Evolutionary conservation across 2,113 vertebrate genomes (phyloP).

Genomic region (Pantherophis guttatus): DNA sequence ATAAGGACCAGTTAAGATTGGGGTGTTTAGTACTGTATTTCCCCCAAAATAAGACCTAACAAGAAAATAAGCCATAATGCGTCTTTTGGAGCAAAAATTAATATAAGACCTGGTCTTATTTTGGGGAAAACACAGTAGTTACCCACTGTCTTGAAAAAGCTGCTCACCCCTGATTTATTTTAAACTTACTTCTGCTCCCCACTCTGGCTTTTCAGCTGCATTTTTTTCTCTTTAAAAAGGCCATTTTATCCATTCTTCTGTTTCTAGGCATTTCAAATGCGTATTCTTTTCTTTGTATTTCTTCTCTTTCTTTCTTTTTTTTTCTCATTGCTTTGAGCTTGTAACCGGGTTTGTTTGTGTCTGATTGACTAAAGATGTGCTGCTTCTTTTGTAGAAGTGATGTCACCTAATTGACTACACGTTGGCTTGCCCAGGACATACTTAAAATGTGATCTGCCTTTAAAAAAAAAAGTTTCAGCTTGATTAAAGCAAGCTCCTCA

Average conservation of each 20-base stretch:
- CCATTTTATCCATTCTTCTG: conserved; percentile 29
- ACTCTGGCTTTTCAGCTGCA: conserved; percentile 56
- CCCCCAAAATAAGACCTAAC: too few species aligned
- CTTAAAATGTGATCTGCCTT: conserved; percentile 63
- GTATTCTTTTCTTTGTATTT: conserved; percentile 34
- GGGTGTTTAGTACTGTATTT: too few species aligned
- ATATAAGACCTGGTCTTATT: too few species aligned
- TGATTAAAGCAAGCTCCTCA: conserved; percentile 76
- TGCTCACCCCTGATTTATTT: neutral
- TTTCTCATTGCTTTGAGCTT: conserved; percentile 58
- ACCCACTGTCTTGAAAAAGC: neutral
- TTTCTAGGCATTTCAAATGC: conserved; percentile 62
- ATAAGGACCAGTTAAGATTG: too few species aligned
- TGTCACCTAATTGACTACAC: conserved; percentile 75
- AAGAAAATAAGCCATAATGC: too few species aligned
- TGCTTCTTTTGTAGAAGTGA: conserved; percentile 65
- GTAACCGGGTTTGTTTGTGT: conserved; percentile 76
- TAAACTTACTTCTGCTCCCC: conserved; percentile 22
- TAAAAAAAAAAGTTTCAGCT: conserved; percentile 41
- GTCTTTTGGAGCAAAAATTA: too few species aligned
- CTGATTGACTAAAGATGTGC: conserved; percentile 77
- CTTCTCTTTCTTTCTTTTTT: conserved; percentile 31
- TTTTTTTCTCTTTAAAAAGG: conserved; percentile 23
- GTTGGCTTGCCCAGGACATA: conserved; percentile 66
- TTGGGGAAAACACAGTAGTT: neutral